Percentiles rank a stretch among this genome's conserved stretches.
Conservation (phyloP, 2,888 invertebrate species). For the Vannuccia rotundouncinata region DNA sequence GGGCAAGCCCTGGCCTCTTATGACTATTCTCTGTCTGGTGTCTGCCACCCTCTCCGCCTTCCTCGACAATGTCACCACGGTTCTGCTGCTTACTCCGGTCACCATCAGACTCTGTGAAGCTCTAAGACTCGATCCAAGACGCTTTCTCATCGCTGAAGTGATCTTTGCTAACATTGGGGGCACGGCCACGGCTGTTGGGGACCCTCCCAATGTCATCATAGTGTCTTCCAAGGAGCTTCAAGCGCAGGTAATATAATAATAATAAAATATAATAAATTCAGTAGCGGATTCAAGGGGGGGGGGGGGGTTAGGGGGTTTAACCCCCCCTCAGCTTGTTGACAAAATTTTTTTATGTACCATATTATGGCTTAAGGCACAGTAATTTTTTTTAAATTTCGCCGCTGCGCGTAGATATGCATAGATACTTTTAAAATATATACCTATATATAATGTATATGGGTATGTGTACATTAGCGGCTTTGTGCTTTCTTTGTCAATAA, state of each 20-base stretch:
- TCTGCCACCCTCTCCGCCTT: constrained; percentile 74
- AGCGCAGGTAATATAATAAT: neutral
- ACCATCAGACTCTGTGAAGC: constrained; percentile 83
- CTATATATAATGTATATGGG: no score
- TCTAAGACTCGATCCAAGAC: constrained; percentile 76
- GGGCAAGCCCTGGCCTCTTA: constrained; percentile 75
- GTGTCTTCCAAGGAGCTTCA: constrained; percentile 60
- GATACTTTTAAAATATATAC: no score
- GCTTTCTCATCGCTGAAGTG: constrained; percentile 71
- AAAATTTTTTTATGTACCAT: no score
- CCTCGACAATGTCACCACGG: constrained; percentile 80
- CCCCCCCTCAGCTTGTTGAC: no score
- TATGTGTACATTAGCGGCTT: no score
- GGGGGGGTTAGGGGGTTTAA: no score
- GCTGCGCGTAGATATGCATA: no score
- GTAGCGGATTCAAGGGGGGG: no score
- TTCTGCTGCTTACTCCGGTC: constrained; percentile 76
- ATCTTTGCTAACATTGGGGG: constrained; percentile 85
- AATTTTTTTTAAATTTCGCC: no score
- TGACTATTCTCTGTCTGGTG: constrained; percentile 71
- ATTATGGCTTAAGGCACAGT: no score
- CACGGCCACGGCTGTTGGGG: constrained; percentile 79
- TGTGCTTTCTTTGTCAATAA: no score
- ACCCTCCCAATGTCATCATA: constrained; percentile 85
- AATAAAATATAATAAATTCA: no score